Base-by-base conservation (phyloP, 2,113 vertebrate genomes). In the Heterotis niloticus region DNA sequence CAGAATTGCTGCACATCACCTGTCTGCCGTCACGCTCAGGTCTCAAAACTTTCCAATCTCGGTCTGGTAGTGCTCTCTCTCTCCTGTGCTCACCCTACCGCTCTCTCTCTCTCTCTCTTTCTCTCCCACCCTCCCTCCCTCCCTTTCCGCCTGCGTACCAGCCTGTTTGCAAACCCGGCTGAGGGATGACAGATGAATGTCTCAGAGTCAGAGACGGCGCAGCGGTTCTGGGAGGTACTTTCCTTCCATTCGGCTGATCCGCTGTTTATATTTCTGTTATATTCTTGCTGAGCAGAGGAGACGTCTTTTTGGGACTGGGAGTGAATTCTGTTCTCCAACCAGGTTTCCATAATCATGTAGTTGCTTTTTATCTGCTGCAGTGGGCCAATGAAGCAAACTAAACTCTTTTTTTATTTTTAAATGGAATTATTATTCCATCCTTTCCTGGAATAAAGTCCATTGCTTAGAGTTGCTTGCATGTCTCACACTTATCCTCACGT, bases 171-270 rank as follows among this genome's bases (percentile, higher is more conserved):
- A 84, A 91, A 85, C 87, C 87, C 82, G 82, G 78, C 87, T 77
- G 76, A 85, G 83, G 87, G 84, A 86, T 89, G 90, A 87, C 87
- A 86, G 83, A 90, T 88, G 88, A 89, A 88, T 88, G 88, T 90
- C 89, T 90, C 85, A 69, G 18, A 75, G 80, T 81, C 91, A 91
- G 92, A 88, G 67, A 69, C 72, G 54, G 82, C 90, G 92, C 92
- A 90, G 83, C 64, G 81, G 85, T 89, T 90, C 87, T 89, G 90
- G 90, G 91, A 92, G 88, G 88, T 91, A 86, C 90, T 91, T 90
- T 91, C 88, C 87, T 86, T 87, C 84, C 87, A 86, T 88, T 80
- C 86, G 84, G 84, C 82, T 65, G 62, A 83, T 84, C 85, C 79
- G 83, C 82, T 90, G 89, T 93, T 91, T 91, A 90, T 84, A 85